Percentiles rank a stretch among this genome's conserved stretches.
Conservation (phyloP, 2,113 vertebrate species). For the Acrocephalus kingi region DNA sequence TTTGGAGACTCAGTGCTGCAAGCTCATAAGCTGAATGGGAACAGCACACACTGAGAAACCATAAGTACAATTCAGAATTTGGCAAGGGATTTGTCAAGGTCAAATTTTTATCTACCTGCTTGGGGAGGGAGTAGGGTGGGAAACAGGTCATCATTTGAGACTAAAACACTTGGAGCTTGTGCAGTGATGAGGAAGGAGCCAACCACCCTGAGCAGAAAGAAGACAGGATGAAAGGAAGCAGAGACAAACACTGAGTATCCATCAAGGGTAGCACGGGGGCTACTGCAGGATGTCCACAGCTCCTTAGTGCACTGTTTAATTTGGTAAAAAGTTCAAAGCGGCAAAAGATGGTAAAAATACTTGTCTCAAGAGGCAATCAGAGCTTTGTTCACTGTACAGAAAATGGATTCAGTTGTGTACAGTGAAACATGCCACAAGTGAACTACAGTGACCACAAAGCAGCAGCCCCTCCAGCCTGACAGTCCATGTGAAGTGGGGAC, state of each 20-base stretch:
- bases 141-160: neutral
- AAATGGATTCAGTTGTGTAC: neutral
- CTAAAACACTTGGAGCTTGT: neutral
- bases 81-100: neutral
- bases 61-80: neutral
- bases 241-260: neutral
- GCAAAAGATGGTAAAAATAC: neutral
- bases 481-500: neutral
- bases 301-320: neutral
- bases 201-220: neutral
- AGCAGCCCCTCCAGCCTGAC: neutral
- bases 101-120: neutral
- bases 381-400: neutral
- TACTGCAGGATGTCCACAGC: neutral
- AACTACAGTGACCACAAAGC: neutral
- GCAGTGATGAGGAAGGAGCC: neutral
- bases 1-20: neutral
- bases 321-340: neutral
- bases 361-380: neutral
- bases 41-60: neutral
- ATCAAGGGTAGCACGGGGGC: fast-evolving
- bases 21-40: neutral
- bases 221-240: neutral
- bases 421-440: neutral
- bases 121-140: neutral